phyloP scores from a whole-genome alignment of 2,797 vertebrate genomes.

The Enoplosus armatus region DNA sequence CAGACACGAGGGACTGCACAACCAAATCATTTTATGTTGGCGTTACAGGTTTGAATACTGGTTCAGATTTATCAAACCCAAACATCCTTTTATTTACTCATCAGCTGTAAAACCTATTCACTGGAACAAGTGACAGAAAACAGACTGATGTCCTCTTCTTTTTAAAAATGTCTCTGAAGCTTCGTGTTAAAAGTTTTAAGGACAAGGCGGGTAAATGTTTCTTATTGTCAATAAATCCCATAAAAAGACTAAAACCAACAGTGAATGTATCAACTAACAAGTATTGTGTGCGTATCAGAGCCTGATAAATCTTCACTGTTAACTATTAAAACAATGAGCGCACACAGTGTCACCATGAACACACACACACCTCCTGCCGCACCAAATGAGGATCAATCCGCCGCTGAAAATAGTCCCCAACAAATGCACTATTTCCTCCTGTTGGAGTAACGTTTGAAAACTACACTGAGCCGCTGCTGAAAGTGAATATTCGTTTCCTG shows the following conservation, averaged over 20 bases:
- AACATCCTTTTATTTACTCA: not conserved
- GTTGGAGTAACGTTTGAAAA: not conserved
- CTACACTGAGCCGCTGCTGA: not conserved
- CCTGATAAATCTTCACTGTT: too few relatives aligned
- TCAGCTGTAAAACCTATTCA: not conserved
- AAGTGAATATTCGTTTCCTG: too few relatives aligned
- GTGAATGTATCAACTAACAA: too few relatives aligned
- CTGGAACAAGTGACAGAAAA: not conserved
- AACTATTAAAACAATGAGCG: not conserved
- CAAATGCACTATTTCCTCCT: not conserved
- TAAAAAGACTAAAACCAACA: not conserved
- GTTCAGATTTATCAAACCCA: not conserved
- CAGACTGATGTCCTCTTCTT: not conserved
- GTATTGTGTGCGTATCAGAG: too few relatives aligned
- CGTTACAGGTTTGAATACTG: not conserved
- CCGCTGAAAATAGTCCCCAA: not conserved
- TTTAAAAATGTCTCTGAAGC: not conserved
- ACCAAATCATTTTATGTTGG: not conserved
- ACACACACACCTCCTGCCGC: not conserved
- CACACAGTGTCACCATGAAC: not conserved
- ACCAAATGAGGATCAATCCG: not conserved
- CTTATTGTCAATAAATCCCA: not conserved
- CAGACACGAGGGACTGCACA: not conserved
- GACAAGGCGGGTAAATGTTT: not conserved
- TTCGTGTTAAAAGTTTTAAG: not conserved